Percentiles rank a stretch among this genome's conserved stretches.
Evolutionary conservation across 2,113 vertebrate genomes (phyloP).

Genomic region (Meles meles): DNA sequence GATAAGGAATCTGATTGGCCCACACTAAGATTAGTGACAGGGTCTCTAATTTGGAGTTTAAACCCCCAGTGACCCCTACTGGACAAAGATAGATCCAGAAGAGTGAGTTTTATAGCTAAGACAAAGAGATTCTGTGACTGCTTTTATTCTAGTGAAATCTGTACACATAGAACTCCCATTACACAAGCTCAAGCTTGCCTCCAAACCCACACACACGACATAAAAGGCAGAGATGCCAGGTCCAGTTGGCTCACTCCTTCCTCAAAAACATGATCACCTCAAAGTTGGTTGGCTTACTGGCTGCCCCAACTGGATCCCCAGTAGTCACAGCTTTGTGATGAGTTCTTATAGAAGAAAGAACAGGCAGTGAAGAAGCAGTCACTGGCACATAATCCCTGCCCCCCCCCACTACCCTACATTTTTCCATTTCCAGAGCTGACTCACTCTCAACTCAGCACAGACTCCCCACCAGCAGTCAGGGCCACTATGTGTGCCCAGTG

Average conservation of each 20-base stretch:
- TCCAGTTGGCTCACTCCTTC: background rate
- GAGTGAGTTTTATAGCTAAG: slow-evolving; percentile 24
- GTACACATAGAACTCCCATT: background rate
- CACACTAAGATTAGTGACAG: background rate
- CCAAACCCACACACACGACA: background rate
- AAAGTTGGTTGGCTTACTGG: background rate
- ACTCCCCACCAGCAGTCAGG: background rate
- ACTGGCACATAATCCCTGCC: background rate
- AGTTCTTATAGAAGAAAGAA: background rate
- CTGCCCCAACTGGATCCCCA: background rate
- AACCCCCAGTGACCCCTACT: slow-evolving; percentile 57
- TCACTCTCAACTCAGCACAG: slow-evolving; percentile 49
- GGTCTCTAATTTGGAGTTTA: slow-evolving; percentile 30
- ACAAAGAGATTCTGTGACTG: slow-evolving; percentile 29
- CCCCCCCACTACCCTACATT: background rate
- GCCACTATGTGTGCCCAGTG: slow-evolving; percentile 62
- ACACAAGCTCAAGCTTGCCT: slow-evolving; percentile 37
- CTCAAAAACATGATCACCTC: background rate
- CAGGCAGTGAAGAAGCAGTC: background rate
- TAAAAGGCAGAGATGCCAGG: background rate
- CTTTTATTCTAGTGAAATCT: slow-evolving; percentile 41
- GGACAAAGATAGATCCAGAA: slow-evolving; percentile 44
- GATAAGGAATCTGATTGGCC: background rate
- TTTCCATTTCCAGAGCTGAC: slow-evolving; percentile 63
- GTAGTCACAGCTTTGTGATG: slow-evolving; percentile 3